Evolutionary conservation across 2,888 invertebrate species (phyloP), one percentile per base, ranked within the genome.

Genomic region (Scrobipalpa atriplicella): DNA sequence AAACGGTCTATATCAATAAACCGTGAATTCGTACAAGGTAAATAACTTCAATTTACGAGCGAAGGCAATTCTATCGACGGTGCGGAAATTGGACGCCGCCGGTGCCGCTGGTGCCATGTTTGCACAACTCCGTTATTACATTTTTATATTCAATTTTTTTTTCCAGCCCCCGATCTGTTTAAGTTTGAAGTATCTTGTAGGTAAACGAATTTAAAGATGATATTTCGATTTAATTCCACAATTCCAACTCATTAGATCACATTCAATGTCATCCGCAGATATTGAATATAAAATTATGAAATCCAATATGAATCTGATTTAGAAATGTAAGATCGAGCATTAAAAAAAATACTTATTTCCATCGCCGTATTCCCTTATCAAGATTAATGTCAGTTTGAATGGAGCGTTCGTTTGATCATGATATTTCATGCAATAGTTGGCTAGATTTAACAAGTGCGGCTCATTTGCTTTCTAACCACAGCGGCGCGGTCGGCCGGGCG

Each of bases 391-490:
- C 18, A 41, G 16, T 61, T 39, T 3, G 16, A 16, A 61, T 39
- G 7, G 38, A 18, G 39, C 16, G 39, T 61, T 61, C 39, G 18
- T 18, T 38, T 61, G 39, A 61, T 61, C 39, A 41, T 62, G 47
- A 62, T 62, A 62, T 47, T 81, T 82, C 82, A 76, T 81, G 83
- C 82, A 85, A 84, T 77, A 78, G 73, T 75, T 78, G 81, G 83
- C 83, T 82, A 78, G 71, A 58, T 68, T 75, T 73, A 29, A 58
- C 58, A 58, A 58, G 58, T 58, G 36, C 77, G 80, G 81, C 79
- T 78, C 80, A 84, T 78, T 81, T 80, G 82, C 84, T 87, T 87
- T 88, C 87, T 84, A 87, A 86, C 86, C 86, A 79, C 85, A 83
- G 76, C n/a, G 71, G 58, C 36, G 58, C 16, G 54, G 54, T 54